A percentile compares a stretch with the other conserved stretches of the same genome.
phyloP scores from a whole-genome alignment of 2,797 vertebrate genomes.

The Denticeps clupeoides region DNA sequence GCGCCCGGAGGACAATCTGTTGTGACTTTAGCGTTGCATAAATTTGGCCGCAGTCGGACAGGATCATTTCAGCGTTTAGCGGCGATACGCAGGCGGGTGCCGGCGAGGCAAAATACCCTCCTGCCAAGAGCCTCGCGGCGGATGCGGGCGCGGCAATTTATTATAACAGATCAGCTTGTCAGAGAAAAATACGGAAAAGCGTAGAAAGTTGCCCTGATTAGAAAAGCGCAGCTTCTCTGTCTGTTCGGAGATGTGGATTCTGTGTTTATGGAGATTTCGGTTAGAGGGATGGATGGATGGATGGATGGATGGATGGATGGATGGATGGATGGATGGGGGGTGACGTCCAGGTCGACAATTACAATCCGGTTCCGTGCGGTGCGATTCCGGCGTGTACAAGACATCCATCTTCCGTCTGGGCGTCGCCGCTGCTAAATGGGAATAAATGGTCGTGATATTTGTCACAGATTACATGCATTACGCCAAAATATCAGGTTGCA shows the following conservation, averaged over 20 bases:
- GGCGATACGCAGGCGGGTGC: conserved; percentile 35
- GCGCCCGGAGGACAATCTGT: conserved; percentile 33
- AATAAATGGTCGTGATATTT: conserved; percentile 12
- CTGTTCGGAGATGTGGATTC: conserved; percentile 23
- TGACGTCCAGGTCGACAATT: no score
- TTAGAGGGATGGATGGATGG: conserved; percentile 6
- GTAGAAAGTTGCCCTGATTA: conserved; percentile 42
- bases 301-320: conserved; percentile 9
- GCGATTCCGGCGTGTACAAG: not conserved
- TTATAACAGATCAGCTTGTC: conserved; percentile 33
- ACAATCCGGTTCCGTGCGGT: no score
- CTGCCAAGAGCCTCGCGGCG: conserved; percentile 32
- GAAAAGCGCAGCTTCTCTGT: conserved; percentile 22
- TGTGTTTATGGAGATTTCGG: no score
- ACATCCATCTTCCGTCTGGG: conserved; percentile 1
- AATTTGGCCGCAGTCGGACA: conserved; percentile 45
- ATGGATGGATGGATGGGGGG: conserved; percentile 4
- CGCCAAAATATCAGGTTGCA: conserved; percentile 6
- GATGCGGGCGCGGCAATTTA: conserved; percentile 48
- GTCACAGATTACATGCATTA: not conserved
- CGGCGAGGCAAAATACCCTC: conserved; percentile 48
- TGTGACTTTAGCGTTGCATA: conserved; percentile 34
- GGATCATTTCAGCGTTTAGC: conserved; percentile 44
- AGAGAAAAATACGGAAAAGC: conserved; percentile 26
- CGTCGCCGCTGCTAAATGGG: conserved; percentile 16